Conservation (phyloP, 2,888 invertebrate species). For the Cactoblastis cactorum region DNA sequence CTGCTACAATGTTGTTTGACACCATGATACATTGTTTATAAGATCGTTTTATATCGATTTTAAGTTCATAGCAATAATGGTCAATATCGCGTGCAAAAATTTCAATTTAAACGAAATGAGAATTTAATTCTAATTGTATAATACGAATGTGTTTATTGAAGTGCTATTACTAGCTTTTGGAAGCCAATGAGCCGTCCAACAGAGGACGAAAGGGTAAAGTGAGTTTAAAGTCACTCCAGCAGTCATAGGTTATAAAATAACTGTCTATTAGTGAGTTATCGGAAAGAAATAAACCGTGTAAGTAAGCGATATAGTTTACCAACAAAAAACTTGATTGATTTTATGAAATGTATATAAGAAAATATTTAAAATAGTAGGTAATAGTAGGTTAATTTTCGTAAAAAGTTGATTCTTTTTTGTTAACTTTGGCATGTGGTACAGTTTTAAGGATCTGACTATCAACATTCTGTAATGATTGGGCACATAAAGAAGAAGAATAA, state of each 20-base stretch:
- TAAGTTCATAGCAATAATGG: not conserved
- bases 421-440: too few species aligned
- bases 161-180: conserved; percentile 31
- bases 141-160: conserved; percentile 54
- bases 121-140: conserved; percentile 58
- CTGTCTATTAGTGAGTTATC: not conserved
- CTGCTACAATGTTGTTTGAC: conserved; percentile 65
- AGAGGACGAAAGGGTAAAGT: conserved; percentile 27
- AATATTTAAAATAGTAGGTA: too few species aligned
- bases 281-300: too few species aligned
- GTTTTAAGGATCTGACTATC: too few species aligned
- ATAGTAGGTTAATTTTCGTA: too few species aligned
- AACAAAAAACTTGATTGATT: too few species aligned
- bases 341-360: too few species aligned
- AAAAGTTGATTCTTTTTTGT: too few species aligned
- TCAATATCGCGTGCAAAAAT: not conserved
- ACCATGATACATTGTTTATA: conserved; percentile 63
- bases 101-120: conserved; percentile 26
- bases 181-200: conserved; percentile 44
- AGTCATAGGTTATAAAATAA: not conserved
- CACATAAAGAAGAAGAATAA: too few species aligned
- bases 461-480: too few species aligned
- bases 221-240: not conserved
- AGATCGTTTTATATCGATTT: not conserved
- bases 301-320: too few species aligned